Evolutionary conservation across 1,140 invertebrate genomes (phyloP).

Genomic region (Pogonomyrmex californicus): DNA sequence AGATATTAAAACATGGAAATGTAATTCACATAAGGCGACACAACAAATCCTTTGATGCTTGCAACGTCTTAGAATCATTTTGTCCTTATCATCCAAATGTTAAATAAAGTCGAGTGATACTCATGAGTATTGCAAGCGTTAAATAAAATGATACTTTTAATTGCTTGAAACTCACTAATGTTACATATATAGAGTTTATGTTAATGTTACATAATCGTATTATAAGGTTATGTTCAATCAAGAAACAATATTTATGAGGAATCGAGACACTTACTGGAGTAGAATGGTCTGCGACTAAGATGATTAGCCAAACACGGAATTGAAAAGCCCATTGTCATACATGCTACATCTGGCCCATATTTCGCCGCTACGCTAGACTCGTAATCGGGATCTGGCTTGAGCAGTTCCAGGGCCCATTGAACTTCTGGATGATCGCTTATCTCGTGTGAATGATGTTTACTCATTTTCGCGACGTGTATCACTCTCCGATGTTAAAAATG

Average conservation of each 20-base stretch:
- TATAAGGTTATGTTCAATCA: not conserved
- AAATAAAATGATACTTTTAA: too few relatives aligned
- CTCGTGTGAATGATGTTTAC: slow-evolving; percentile 25
- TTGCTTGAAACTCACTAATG: not conserved
- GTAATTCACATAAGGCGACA: not conserved
- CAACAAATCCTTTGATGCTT: too few relatives aligned
- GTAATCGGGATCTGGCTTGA: slow-evolving; percentile 71
- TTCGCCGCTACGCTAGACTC: slow-evolving; percentile 65
- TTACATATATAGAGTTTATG: not conserved
- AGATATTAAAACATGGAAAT: not conserved
- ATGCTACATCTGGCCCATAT: slow-evolving; percentile 38
- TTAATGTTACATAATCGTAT: slow-evolving; percentile 5
- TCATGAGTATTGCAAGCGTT: too few relatives aligned
- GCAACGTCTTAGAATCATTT: too few relatives aligned
- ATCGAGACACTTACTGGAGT: slow-evolving; percentile 57
- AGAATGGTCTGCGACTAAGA: slow-evolving; percentile 7
- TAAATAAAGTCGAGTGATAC: too few relatives aligned
- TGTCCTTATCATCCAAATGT: too few relatives aligned
- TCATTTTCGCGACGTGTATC: not conserved
- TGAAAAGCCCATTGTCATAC: not conserved
- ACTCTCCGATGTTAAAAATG: not conserved
- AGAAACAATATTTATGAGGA: too few relatives aligned
- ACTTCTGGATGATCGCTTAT: slow-evolving; percentile 73
- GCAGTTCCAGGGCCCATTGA: slow-evolving; percentile 82
- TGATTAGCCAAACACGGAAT: slow-evolving; percentile 7